Evolutionary conservation across 2,888 invertebrate species (phyloP), one percentile per base, ranked within the genome.

Genomic region (Acholoe squamosa): DNA sequence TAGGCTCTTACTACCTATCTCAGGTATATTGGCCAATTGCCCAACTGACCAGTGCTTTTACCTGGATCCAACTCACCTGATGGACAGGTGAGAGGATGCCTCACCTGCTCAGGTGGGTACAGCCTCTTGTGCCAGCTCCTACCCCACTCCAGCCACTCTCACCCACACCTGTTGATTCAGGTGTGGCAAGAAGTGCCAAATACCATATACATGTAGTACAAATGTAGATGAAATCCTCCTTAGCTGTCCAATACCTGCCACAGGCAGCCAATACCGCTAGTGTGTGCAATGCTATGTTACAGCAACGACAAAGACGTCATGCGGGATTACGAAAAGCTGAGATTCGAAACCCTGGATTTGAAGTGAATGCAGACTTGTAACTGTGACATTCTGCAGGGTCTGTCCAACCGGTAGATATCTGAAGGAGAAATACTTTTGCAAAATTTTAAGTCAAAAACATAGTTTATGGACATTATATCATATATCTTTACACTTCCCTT

Each of bases 21-120:
- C 3, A 22, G 19, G 61, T 19, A 61, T 19, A 61, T 28, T 71
- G 71, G 71, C 71, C 71, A n/a, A 14, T 25, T 71, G 71, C 71
- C 71, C 71, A 71, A 0, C 25, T 71, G 71, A 25, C 67, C 67
- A 16, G 31, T 28, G 61, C 43, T 61, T n/a, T n/a, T 71, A 71
- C 71, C 71, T 71, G 71, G 71, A 71, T 71, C 71, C 71, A 71
- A 71, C 71, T 25, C 71, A 71, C 71, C 71, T 71, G 28, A 71
- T 25, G 71, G 28, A 28, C 71, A 71, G 71, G 71, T 5, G 71
- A 71, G 71, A 71, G 71, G 71, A 22, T 61, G 71, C 14, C 28
- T n/a, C 71, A 28, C 61, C 25, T 71, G 71, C 28, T 71, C 71
- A 71, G 71, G 71, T 71, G 71, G 61, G 61, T 71, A 28, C 71